phyloP scores from a whole-genome alignment of 2,888 invertebrate genomes.

The Trachelus troglodyta region DNA sequence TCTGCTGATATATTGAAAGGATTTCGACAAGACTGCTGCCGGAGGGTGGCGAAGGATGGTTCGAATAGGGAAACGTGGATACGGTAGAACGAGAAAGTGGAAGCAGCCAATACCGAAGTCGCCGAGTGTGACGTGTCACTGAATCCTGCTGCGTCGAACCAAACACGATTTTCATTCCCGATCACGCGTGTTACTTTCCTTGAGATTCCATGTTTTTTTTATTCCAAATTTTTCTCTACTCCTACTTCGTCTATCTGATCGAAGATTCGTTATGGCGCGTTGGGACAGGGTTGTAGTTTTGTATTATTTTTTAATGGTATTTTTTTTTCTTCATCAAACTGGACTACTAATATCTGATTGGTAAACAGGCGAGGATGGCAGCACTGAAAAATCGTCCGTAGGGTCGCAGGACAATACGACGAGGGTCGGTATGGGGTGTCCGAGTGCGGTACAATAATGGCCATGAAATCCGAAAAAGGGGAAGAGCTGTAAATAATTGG shows the following conservation, averaged over 20 bases:
- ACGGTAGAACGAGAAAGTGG: constrained; percentile 13
- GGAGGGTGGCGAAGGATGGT: not conserved
- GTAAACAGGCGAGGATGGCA: not conserved
- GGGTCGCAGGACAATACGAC: constrained; percentile 15
- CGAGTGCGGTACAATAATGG: constrained; percentile 33
- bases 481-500: constrained; percentile 49
- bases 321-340: not conserved
- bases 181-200: not conserved
- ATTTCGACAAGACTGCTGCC: constrained; percentile 40
- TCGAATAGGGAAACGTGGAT: constrained; percentile 3
- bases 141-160: constrained; percentile 22
- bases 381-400: not conserved
- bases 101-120: constrained; percentile 26
- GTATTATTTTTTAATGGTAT: not conserved
- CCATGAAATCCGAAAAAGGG: constrained; percentile 45
- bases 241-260: not conserved
- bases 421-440: constrained; percentile 27
- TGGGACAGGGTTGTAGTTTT: not conserved
- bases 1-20: constrained; percentile 43
- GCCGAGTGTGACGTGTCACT: constrained; percentile 36
- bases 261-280: not conserved
- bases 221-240: no score
- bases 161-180: constrained; percentile 9
- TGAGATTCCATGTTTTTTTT: not conserved
- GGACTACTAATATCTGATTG: not conserved